Conservation (phyloP, 1,140 invertebrate genomes). For the Trichomalopsis sarcophagae region DNA sequence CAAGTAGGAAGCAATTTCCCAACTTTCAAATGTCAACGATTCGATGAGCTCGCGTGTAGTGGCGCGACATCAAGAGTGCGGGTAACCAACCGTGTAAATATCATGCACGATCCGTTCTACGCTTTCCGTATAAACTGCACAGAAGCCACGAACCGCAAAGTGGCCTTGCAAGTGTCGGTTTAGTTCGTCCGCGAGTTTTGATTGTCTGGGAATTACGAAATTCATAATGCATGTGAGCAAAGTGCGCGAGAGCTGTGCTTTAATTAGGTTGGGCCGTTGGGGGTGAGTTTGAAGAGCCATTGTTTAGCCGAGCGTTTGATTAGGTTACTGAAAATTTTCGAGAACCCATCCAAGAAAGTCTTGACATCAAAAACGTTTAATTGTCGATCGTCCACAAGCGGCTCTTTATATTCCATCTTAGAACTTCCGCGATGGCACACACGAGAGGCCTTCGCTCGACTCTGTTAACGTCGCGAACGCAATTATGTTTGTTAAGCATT, state of each 20-base stretch:
- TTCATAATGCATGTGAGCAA: not conserved
- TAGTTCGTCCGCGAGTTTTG: not conserved
- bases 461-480: not conserved
- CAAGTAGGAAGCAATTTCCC: not conserved
- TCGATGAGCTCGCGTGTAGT: not conserved
- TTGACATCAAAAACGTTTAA: no score
- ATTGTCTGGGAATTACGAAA: not conserved
- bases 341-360: no score
- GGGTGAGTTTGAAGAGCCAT: no score
- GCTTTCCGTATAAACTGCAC: not conserved
- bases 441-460: not conserved
- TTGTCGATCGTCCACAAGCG: no score
- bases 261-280: no score
- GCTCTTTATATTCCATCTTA: not conserved
- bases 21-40: conserved; percentile 4
- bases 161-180: not conserved
- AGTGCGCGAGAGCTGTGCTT: no score
- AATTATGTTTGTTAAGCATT: conserved; percentile 35
- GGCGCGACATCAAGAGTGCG: not conserved
- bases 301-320: no score
- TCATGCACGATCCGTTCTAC: not conserved
- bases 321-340: no score
- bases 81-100: conserved; percentile 5
- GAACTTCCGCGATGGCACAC: conserved; percentile 9
- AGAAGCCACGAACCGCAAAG: not conserved